Conservation (phyloP, 2,888 invertebrate genomes). For the Cephus runcator region DNA sequence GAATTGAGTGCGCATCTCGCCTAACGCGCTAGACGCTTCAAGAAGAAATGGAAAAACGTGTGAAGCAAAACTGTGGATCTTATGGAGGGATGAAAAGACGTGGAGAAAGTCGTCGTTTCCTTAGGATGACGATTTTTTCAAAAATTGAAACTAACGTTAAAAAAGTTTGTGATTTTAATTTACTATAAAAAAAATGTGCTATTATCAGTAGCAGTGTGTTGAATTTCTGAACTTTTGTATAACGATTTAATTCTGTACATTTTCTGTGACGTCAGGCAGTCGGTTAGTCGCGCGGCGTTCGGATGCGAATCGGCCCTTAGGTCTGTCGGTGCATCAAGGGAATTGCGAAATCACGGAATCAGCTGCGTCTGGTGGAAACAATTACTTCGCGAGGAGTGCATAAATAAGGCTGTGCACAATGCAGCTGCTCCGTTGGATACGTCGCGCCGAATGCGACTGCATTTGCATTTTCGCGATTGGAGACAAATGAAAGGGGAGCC, state of each 20-base stretch:
- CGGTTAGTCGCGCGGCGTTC: too few species aligned
- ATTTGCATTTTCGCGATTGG: slow-evolving; percentile 34
- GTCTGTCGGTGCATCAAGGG: slow-evolving; percentile 34
- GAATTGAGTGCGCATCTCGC: slow-evolving; percentile 35
- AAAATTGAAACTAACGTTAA: not conserved
- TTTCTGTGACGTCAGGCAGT: too few species aligned
- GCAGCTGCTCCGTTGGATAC: slow-evolving; percentile 10
- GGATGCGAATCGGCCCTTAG: not conserved
- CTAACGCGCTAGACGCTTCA: not conserved
- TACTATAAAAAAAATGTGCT: not conserved
- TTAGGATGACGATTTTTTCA: not conserved
- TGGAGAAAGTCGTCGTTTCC: not conserved
- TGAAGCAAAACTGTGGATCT: not conserved
- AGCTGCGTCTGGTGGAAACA: slow-evolving; percentile 34
- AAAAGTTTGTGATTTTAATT: not conserved
- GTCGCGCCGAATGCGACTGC: slow-evolving; percentile 21
- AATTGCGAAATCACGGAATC: slow-evolving; percentile 16
- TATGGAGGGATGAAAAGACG: not conserved
- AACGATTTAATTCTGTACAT: too few species aligned
- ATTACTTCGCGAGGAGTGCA: slow-evolving; percentile 49
- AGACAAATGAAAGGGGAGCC: too few species aligned
- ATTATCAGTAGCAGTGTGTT: too few species aligned
- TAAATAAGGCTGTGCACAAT: slow-evolving; percentile 39
- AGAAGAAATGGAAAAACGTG: not conserved
- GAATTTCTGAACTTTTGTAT: too few species aligned